Evolutionary conservation across 2,888 invertebrate genomes (phyloP).

Genomic region (Eilema depressum): DNA sequence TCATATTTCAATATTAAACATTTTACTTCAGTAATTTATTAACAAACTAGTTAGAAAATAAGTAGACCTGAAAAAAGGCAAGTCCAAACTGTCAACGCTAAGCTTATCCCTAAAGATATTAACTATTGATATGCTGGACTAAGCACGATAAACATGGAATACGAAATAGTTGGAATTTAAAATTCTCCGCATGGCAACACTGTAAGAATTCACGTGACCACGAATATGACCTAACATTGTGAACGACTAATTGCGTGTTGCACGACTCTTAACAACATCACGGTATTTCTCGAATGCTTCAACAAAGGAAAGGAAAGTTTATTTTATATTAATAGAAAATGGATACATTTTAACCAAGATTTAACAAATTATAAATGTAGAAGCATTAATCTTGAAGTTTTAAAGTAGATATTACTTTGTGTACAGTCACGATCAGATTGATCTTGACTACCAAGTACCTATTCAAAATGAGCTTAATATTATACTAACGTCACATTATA

Average conservation of each 20-base stretch:
- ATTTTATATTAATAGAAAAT: neutral
- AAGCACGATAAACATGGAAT: neutral
- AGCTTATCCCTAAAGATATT: slow-evolving; percentile 1
- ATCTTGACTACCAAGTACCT: no score
- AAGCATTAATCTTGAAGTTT: neutral
- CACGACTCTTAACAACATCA: slow-evolving; percentile 9
- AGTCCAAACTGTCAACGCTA: neutral
- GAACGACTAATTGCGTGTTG: slow-evolving; percentile 1
- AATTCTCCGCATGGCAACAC: neutral
- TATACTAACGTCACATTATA: no score
- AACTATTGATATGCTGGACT: neutral
- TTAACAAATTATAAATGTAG: neutral
- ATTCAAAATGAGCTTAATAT: no score
- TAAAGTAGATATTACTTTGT: no score
- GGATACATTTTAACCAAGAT: neutral
- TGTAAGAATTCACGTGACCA: slow-evolving; percentile 5
- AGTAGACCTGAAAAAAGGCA: neutral
- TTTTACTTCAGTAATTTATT: neutral
- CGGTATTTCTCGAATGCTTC: neutral
- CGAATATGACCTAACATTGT: slow-evolving; percentile 6
- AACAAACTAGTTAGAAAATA: neutral
- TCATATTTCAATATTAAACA: neutral
- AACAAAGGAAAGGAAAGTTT: neutral
- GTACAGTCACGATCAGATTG: no score
- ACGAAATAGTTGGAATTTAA: neutral